These are phyloP conservation scores for Heterotis niloticus DNA, from an alignment of 2,113 vertebrate genomes.

Conservation along the genomic window DNA sequence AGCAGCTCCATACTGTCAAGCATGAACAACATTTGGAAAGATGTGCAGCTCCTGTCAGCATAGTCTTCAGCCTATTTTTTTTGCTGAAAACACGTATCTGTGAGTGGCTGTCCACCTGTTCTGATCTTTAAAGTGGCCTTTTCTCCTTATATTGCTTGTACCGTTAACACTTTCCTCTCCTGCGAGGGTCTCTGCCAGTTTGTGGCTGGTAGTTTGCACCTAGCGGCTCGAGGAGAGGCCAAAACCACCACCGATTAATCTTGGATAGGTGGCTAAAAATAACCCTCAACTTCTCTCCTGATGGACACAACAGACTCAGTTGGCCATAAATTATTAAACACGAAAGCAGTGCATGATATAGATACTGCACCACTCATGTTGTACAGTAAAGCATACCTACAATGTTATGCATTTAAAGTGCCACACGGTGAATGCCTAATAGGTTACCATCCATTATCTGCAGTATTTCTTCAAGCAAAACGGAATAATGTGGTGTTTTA, in stretches of 20 bases:
- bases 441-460: not conserved
- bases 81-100: not conserved
- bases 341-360: not conserved
- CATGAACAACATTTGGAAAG: not conserved
- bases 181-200: too few relatives aligned
- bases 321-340: not conserved
- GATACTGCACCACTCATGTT: not conserved
- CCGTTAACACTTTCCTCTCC: not conserved
- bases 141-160: not conserved
- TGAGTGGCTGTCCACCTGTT: not conserved
- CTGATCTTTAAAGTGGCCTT: not conserved
- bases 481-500: not conserved
- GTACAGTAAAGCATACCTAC: not conserved
- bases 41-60: not conserved
- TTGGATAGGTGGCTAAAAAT: constrained; percentile 10
- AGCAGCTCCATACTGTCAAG: not conserved
- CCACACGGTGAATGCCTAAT: not conserved
- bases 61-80: not conserved
- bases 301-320: not conserved
- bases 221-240: not conserved
- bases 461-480: not conserved
- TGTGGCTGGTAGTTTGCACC: not conserved
- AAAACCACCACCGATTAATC: not conserved
- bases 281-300: not conserved
- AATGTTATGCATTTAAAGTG: constrained; percentile 1